phyloP scores from a whole-genome alignment of 2,113 vertebrate genomes.

The Dromiciops gliroides region DNA sequence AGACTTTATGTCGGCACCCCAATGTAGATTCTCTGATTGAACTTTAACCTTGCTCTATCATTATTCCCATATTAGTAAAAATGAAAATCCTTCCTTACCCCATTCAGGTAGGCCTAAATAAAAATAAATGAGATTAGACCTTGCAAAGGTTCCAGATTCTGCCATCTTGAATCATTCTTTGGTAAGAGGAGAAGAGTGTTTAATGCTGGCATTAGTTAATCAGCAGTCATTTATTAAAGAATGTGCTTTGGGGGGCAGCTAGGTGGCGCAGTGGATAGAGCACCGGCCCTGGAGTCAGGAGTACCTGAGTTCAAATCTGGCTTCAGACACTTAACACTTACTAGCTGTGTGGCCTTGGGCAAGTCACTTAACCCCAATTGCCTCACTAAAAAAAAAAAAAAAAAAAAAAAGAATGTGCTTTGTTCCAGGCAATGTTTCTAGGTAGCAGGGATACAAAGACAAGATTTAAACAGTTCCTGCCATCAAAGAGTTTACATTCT shows the following conservation, averaged over 20 bases:
- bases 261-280: no score
- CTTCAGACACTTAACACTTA: no score
- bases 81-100: rapidly evolving
- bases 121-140: not conserved
- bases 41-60: no score
- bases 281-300: no score
- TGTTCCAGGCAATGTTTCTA: not conserved
- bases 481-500: not conserved
- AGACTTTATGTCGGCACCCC: not conserved
- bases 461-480: not conserved
- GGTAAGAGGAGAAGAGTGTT: not conserved
- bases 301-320: no score
- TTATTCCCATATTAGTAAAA: not conserved
- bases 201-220: not conserved
- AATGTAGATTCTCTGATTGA: rapidly evolving
- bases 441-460: not conserved
- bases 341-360: no score
- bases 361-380: no score
- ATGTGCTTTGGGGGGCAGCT: not conserved
- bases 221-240: not conserved
- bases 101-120: not conserved
- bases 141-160: not conserved
- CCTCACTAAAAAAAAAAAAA: no score
- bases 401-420: not conserved
- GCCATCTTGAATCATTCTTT: not conserved